Evolutionary conservation across 2,797 vertebrate species (phyloP), one percentile per base, ranked within the genome.

Genomic region (Bucorvus abyssinicus): DNA sequence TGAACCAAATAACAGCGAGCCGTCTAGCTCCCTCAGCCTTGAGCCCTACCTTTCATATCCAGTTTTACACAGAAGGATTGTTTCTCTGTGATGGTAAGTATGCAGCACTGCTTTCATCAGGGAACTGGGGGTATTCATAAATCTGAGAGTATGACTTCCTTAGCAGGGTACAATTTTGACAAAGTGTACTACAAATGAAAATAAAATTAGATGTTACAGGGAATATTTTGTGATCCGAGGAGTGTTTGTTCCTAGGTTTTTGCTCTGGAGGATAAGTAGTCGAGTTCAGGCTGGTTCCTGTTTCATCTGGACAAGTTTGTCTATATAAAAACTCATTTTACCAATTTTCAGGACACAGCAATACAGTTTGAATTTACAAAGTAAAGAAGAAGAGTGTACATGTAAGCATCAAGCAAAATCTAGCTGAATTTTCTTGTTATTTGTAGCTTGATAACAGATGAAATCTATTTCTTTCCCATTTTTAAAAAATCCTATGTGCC

Each of bases 1-100:
- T 47, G 36, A 77, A 67, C 4, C 21, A 69, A 42, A 16, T 27
- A 36, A 42, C 9, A 70, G 11, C 0, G 0, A 34, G 2, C 0
- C 32, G 5, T 38, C 27, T 27, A 50, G 4, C 8, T 81, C 23
- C 26, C 15, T 30, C 30, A 47, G 7, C 4, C 47, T 57, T 4
- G 1, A n/a, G 14, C 10, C 15, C 5, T 23, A 52, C 2, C 9
- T 90, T 85, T 85, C 56, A 40, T 32, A 42, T 65, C 38, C 59
- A 42, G 9, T 44, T 14, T 56, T 78, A 34, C 4, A 27, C 2
- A 19, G 49, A 38, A 11, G 3, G 8, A 45, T 42, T 21, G 9
- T 49, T 79, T 38, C 45, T n/a, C 11, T 78, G 23, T 32, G 10
- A 22, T 34, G 8, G 6, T 40, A 71, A 68, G 5, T 36, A 27